Base-by-base conservation (phyloP, 2,797 vertebrate genomes). In the Gallirallus australis region DNA sequence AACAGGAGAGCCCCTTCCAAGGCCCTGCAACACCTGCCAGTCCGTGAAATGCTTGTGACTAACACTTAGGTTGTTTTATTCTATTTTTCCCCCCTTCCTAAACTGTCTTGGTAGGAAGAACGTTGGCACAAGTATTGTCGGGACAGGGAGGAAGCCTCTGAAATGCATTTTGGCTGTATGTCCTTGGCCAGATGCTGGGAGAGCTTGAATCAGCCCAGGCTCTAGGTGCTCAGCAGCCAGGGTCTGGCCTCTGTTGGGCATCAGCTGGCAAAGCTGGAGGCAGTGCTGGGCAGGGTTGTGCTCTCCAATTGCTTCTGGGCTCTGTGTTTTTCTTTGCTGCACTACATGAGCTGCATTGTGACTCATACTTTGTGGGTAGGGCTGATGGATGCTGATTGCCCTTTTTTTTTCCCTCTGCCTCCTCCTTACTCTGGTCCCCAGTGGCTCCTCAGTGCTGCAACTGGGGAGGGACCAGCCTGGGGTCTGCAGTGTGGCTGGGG, bases 371-470 rank as follows among this genome's bases (percentile, higher is more conserved):
- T 3, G 72, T 90, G 84, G 84, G 84, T 3, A 91, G 71, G 35
- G 45, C 64, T 89, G 89, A 89, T 85, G 87, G 87, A 88, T 87
- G 89, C 39, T 0, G 8, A 65, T 76, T 1, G n/a, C 75, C 60
- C 65, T 73, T 87, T 72, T 59, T 72, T 73, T 87, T 72, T 54
- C 37, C 61, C 56, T 88, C 60, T 96, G 86, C 95, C 76, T 73
- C 57, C 66, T 70, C 40, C 64, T 85, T 39, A 0, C 28, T 70
- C 60, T 68, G 50, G 37, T 94, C 57, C 72, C 61, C 14, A 7
- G 3, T 30, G 31, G 69, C 54, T 69, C 25, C 40, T 89, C 33
- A 72, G 15, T 2, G 1, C 52, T 30, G 17, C 33, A 45, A 0
- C 7, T 0, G 2, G 16, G 27, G 45, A 85, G 59, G 60, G 39